A percentile compares a stretch with the other conserved stretches of the same genome.
phyloP scores from a whole-genome alignment of 92 coral and sea anemone genomes.

The Epizoanthus ramosus region DNA sequence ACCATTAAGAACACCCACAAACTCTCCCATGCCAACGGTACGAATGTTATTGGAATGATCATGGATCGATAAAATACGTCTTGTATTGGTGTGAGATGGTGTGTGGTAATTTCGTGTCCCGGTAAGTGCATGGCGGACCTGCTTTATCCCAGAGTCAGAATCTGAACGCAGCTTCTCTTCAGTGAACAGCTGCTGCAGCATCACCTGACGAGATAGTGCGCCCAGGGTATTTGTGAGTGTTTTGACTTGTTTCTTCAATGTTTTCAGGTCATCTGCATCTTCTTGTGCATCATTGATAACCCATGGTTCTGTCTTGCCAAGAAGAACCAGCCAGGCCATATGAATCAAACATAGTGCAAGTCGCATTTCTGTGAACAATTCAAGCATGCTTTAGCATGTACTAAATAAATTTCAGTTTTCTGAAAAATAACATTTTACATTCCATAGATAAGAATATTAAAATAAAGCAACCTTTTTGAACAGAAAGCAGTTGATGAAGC shows the following conservation, averaged over 20 bases:
- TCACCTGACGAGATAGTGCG: constrained; percentile 71
- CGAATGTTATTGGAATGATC: constrained; percentile 85
- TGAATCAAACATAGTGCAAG: background rate
- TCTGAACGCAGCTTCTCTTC: constrained; percentile 85
- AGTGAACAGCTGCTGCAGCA: constrained; percentile 73
- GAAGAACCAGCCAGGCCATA: background rate
- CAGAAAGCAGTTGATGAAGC: too few species aligned
- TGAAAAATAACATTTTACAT: background rate
- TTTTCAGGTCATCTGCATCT: background rate
- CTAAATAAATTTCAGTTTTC: too few species aligned
- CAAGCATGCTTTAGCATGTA: too few species aligned
- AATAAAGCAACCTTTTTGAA: background rate
- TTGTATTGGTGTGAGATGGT: constrained; percentile 49
- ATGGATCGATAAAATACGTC: constrained; percentile 70
- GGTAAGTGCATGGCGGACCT: constrained; percentile 55
- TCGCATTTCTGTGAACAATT: constrained; percentile 2
- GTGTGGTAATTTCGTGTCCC: constrained; percentile 77
- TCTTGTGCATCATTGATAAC: background rate
- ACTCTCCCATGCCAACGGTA: constrained; percentile 89
- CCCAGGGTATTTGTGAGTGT: constrained; percentile 50
- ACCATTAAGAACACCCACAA: constrained; percentile 83
- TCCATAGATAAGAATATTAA: background rate
- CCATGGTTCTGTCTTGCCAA: background rate
- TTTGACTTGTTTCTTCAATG: constrained; percentile 21
- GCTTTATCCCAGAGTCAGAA: constrained; percentile 83